A percentile compares a stretch with the other conserved stretches of the same genome.
Evolutionary conservation across 2,888 invertebrate species (phyloP).

Genomic region (Brachyopa scutellaris): DNA sequence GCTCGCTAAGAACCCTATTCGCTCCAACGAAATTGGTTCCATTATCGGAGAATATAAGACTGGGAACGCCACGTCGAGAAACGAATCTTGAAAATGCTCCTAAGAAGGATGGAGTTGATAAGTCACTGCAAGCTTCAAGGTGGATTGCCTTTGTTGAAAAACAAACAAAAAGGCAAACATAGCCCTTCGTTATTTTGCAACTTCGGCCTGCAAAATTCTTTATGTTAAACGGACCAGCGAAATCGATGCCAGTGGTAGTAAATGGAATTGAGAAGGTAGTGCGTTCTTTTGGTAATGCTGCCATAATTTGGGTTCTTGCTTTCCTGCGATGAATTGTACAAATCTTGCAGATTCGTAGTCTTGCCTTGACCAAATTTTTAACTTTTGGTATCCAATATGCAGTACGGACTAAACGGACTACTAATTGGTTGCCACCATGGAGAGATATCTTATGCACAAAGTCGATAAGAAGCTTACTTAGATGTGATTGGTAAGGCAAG

Average conservation of each 20-base stretch:
- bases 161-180: background rate
- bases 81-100: background rate
- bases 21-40: background rate
- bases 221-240: background rate
- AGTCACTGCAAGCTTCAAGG: background rate
- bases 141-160: background rate
- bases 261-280: background rate
- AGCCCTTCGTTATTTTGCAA: background rate
- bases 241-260: background rate
- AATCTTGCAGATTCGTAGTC: background rate
- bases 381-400: background rate
- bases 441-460: background rate
- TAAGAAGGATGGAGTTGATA: background rate
- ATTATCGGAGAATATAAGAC: background rate
- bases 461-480: background rate
- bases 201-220: background rate
- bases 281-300: background rate
- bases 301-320: background rate
- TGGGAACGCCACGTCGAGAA: background rate
- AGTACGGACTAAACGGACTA: background rate
- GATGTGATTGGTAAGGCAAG: background rate
- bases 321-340: background rate
- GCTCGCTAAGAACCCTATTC: background rate
- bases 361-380: background rate
- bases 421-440: slow-evolving; percentile 13